Evolutionary conservation across 1,140 invertebrate species (phyloP), one percentile per base, ranked within the genome.

Genomic region (Sarcophaga peregrina): DNA sequence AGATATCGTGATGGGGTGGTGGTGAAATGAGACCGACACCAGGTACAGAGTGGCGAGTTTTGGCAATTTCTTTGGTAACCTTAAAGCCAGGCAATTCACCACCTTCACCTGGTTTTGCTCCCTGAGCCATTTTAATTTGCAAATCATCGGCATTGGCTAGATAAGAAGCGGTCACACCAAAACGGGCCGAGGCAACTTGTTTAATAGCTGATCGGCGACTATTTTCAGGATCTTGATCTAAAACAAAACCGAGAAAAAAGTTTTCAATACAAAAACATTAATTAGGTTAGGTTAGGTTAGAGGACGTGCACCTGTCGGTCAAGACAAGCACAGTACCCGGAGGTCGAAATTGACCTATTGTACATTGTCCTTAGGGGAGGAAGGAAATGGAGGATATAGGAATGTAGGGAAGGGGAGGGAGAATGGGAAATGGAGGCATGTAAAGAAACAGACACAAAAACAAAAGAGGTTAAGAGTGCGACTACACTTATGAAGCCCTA

Each of bases 71-170:
- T 87, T 96, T 95, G 0, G 97, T 97, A 8, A 99, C 97, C 94
- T 93, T 93, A 85, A 93, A 93, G 6, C 93, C 93, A 1, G 98
- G 98, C 15, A 99, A 90, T 91, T 99, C 97, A 37, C 98, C 97
- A 68, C 97, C 97, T 92, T 98, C 97, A 5, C 97, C 97, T 0
- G 97, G 97, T 87, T 99, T 99, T 25, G 97, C 98, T 15, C 98
- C 98, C 91, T 99, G 98, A n/a, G 98, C 98, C 97, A 99, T 98
- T 92, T 99, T 99, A 87, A 99, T 99, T 91, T 99, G 98, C 80
- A 99, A 89, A 91, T 98, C 97, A 91, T 99, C 97, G 15, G 98
- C 96, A 92, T 99, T 96, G 9, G 98, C 97, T 47, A 99, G 91
- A 89, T 99, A 99, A 0, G 97, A 96, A 58, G 97, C 97, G 0